Base-by-base conservation (phyloP, 2,888 invertebrate genomes). In the Scaptomyza tumidula region DNA sequence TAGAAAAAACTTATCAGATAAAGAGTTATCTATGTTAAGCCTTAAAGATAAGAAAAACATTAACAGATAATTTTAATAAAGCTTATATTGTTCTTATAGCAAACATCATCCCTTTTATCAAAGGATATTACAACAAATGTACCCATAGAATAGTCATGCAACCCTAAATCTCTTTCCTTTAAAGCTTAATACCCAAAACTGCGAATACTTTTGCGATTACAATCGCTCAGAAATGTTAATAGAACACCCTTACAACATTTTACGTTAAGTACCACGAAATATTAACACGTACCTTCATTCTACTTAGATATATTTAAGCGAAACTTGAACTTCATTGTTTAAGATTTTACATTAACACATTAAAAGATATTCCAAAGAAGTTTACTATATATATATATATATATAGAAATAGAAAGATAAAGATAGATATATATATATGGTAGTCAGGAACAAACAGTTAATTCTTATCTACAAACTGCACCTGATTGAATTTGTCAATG, bases 401-500 rank as follows among this genome's bases (percentile, higher is more conserved):
- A 19, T 19, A 19, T 19, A n/a, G n/a, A n/a, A n/a, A n/a, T n/a
- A n/a, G n/a, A n/a, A n/a, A n/a, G n/a, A n/a, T n/a, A n/a, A n/a
- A n/a, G n/a, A 19, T 19, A 19, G 1, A 19, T 19, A 19, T 1
- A 19, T 19, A 19, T 19, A 19, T 19, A 19, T 19, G 19, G 19
- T 19, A 19, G 19, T 19, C 19, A 19, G 19, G 6, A 11, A n/a
- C n/a, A 37, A 39, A 14, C 31, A 49, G 41, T 19, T 10, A 48
- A 27, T 7, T 33, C 1, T 10, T 19, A 35, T 35, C 35, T 13
- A 7, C 29, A 29, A 7, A 33, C 33, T 44, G 72, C 77, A 76
- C 67, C 72, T 77, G 77, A 76, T 56, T 37, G 19, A 19, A 39
- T 52, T 61, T 45, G 52, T 71, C 61, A 60, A 50, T 57, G 57